Evolutionary conservation across 23 tunicate genomes (phyloP).

Genomic region (Trididemnum nubilum): DNA sequence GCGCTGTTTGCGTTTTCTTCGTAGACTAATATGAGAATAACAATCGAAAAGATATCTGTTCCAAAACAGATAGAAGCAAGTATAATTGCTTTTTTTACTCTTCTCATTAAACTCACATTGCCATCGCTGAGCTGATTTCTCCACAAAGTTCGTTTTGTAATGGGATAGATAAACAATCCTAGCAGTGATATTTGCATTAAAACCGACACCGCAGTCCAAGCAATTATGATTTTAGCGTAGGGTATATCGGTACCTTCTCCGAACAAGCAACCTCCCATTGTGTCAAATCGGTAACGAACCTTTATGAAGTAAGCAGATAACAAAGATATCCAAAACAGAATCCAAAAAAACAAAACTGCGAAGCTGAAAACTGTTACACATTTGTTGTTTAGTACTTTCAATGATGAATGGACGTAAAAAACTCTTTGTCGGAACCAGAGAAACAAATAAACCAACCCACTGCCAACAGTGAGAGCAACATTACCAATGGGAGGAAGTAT

Average conservation of each 20-base stretch:
- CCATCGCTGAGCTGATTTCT: not conserved
- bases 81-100: constrained; percentile 56
- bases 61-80: constrained; percentile 42
- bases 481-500: not conserved
- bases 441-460: constrained; percentile 39
- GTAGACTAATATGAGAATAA: constrained; percentile 1
- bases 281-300: constrained; percentile 28
- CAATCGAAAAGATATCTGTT: constrained; percentile 39
- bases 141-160: constrained; percentile 34
- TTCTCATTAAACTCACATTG: constrained; percentile 3
- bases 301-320: not conserved
- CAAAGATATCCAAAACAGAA: constrained; percentile 1
- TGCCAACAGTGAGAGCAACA: not conserved
- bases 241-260: not conserved
- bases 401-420: not conserved
- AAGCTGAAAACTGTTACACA: not conserved
- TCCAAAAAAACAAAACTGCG: not conserved
- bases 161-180: constrained; percentile 55
- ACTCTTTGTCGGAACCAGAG: constrained; percentile 65
- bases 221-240: constrained; percentile 5
- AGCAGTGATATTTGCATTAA: constrained; percentile 62
- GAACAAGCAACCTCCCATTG: constrained; percentile 41
- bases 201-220: constrained; percentile 41
- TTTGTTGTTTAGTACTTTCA: not conserved
- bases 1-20: constrained; percentile 8